A percentile compares a stretch with the other conserved stretches of the same genome.
Conservation (phyloP, 2,113 vertebrate genomes). For the Bubalus kerabau region DNA sequence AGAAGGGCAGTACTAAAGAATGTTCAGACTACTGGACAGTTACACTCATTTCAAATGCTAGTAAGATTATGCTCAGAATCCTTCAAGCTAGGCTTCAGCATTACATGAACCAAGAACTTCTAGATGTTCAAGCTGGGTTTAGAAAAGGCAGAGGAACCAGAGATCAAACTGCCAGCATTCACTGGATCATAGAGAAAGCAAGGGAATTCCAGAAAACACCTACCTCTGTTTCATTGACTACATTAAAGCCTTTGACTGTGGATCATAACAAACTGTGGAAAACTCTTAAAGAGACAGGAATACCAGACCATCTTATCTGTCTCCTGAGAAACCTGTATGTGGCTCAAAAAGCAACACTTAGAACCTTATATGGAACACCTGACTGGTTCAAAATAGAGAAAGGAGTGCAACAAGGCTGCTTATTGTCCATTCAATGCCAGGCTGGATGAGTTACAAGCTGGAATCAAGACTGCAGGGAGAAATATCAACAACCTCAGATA, state of each 20-base stretch:
- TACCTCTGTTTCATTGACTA: not conserved
- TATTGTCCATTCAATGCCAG: not conserved
- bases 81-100: not conserved
- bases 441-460: not conserved
- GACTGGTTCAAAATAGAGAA: not conserved
- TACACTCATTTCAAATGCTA: not conserved
- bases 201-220: not conserved
- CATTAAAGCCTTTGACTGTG: not conserved
- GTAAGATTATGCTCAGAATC: not conserved
- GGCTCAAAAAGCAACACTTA: not conserved
- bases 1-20: not conserved
- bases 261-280: not conserved
- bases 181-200: not conserved
- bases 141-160: not conserved
- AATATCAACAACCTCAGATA: not conserved
- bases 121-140: not conserved
- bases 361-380: not conserved
- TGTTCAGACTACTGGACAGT: not conserved
- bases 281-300: not conserved
- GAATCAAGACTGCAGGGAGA: not conserved
- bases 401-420: not conserved
- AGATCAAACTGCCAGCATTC: not conserved
- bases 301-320: not conserved
- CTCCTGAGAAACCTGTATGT: not conserved
- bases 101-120: not conserved